These are phyloP conservation scores for Arbacia lixula DNA, from an alignment of 53 echinoderm and acorn worm species.

Conservation along the genomic window DNA sequence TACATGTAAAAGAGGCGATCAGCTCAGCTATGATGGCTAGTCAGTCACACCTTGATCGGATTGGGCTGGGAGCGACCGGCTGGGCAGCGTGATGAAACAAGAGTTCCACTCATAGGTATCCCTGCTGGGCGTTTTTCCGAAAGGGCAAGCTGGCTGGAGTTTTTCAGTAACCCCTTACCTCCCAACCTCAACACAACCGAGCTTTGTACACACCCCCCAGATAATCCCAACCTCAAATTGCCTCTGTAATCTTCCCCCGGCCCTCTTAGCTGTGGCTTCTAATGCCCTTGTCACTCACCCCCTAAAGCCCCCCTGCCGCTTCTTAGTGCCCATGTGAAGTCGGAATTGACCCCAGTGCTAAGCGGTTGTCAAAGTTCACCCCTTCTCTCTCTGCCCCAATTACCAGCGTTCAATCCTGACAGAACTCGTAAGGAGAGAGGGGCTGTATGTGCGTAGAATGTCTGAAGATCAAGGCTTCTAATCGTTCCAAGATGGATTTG, in stretches of 20 bases:
- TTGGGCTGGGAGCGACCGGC: background rate
- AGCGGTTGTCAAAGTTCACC: background rate
- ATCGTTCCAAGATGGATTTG: too few relatives aligned
- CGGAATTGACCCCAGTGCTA: slow-evolving; percentile 34
- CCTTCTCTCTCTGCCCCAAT: slow-evolving; percentile 28
- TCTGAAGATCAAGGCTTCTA: too few relatives aligned
- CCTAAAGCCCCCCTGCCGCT: background rate
- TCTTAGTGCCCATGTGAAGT: slow-evolving; percentile 18
- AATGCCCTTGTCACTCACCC: slow-evolving; percentile 32
- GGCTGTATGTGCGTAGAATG: too few relatives aligned
- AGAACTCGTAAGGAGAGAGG: too few relatives aligned
- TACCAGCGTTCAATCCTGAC: too few relatives aligned
- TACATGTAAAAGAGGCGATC: too few relatives aligned
- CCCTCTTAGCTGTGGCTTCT: slow-evolving; percentile 6
- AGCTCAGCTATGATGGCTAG: too few relatives aligned
- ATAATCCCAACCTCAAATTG: slow-evolving; percentile 5
- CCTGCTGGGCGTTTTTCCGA: slow-evolving; percentile 29
- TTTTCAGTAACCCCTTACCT: slow-evolving; percentile 29
- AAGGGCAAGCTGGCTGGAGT: slow-evolving; percentile 16
- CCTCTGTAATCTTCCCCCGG: background rate
- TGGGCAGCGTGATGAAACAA: slow-evolving; percentile 39
- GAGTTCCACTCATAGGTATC: slow-evolving; percentile 45
- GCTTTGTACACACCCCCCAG: slow-evolving; percentile 9
- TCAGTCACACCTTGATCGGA: too few relatives aligned
- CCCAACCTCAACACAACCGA: background rate